These are phyloP conservation scores for Peromyscus californicus DNA, from an alignment of 2,113 vertebrate genomes.

Conservation along the genomic window DNA sequence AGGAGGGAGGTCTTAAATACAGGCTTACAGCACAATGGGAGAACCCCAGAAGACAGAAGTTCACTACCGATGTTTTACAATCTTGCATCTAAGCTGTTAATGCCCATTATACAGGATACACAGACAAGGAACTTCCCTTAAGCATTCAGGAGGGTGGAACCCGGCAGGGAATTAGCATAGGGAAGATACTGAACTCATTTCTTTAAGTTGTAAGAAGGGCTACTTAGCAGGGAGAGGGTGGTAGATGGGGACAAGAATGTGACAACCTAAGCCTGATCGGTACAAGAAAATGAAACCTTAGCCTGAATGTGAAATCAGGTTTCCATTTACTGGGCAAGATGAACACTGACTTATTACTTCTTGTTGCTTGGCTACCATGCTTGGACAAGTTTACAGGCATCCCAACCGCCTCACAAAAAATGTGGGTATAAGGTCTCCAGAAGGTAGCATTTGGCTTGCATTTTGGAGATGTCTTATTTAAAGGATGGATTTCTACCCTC, in stretches of 20 bases:
- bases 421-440: conserved; percentile 21
- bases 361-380: neutral
- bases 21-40: no score
- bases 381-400: neutral
- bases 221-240: neutral
- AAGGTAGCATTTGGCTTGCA: conserved; percentile 5
- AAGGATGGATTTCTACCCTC: neutral
- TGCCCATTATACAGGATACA: no score
- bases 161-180: no score
- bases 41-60: no score
- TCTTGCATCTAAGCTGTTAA: no score
- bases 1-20: no score
- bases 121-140: no score
- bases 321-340: neutral
- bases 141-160: no score
- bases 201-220: neutral
- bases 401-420: neutral
- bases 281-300: neutral
- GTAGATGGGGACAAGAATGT: neutral
- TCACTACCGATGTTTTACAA: no score
- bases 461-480: conserved; percentile 61
- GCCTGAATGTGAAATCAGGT: neutral
- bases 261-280: neutral
- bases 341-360: neutral
- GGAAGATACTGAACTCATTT: conserved; percentile 24